Conservation (phyloP, 2,113 vertebrate species). For the Xenopus laevis region DNA sequence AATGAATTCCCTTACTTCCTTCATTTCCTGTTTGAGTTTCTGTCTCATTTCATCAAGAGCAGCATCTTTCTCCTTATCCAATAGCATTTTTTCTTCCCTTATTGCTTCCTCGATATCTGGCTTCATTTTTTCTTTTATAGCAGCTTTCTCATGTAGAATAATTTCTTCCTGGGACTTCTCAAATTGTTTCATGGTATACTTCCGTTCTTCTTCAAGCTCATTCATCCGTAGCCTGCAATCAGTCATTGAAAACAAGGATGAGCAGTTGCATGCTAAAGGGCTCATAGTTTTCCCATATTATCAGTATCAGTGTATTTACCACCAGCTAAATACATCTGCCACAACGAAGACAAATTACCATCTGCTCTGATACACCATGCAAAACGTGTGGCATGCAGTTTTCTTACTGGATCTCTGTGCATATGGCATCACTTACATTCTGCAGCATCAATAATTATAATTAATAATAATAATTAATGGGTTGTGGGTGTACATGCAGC, state of each 20-base stretch:
- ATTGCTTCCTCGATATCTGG: slow-evolving; percentile 62
- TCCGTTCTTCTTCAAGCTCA: slow-evolving; percentile 55
- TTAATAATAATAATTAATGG: too few species aligned
- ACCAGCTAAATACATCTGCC: too few species aligned
- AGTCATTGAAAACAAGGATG: not conserved
- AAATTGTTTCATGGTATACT: slow-evolving; percentile 57
- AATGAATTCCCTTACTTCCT: slow-evolving; percentile 63
- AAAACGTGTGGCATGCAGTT: too few species aligned
- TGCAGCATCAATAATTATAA: too few species aligned
- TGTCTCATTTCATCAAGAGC: slow-evolving; percentile 61
- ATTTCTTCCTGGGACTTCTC: slow-evolving; percentile 49
- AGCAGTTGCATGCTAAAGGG: not conserved
- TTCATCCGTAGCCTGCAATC: slow-evolving; percentile 70
- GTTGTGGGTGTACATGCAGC: too few species aligned
- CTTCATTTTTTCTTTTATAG: slow-evolving; percentile 56
- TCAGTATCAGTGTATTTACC: too few species aligned
- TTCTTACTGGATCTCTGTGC: too few species aligned
- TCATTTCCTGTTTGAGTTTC: slow-evolving; percentile 53
- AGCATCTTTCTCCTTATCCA: slow-evolving; percentile 61
- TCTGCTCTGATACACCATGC: too few species aligned
- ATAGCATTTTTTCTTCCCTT: slow-evolving; percentile 49
- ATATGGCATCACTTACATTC: too few species aligned
- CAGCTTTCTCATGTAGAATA: slow-evolving; percentile 59
- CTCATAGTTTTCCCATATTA: too few species aligned
- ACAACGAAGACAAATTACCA: too few species aligned